Evolutionary conservation across 2,888 invertebrate genomes (phyloP), one percentile per base, ranked within the genome.

Genomic region (Troides oblongomaculatus): DNA sequence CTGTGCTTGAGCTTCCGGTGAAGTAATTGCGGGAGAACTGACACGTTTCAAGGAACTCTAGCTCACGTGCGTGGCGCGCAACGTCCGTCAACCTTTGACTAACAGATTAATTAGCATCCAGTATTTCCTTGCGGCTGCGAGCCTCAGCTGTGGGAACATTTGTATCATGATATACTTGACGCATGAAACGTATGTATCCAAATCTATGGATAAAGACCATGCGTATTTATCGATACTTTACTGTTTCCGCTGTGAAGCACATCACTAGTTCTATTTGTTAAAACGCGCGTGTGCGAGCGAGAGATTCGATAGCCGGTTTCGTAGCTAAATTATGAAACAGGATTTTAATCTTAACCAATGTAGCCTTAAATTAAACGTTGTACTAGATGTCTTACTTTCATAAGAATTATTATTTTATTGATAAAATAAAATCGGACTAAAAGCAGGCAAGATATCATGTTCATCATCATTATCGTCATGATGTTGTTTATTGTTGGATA

Each of bases 321-420:
- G 14, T 0, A 53, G 39, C n/a, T 17, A 53, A 14, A 14, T 12
- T 53, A 53, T 53, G n/a, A 53, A 53, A 53, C n/a, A 39, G 10
- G 53, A 23, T 60, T 57, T 57, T 30, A 46, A 69, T 67, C 69
- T 71, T 60, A 50, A 43, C 5, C 12, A 59, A 58, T 59, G 21
- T 36, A 59, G 6, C 10, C 66, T 60, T 69, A 69, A 56, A 64
- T 64, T 25, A 39, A 30, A 69, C 43, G 61, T 69, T 69, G 64
- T 69, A 69, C 66, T 65, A 61, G 60, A 65, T 59, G 59, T 65
- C 65, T 65, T 64, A 64, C 17, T 23, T 53, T 53, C 61, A 7
- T 46, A 66, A 66, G 50, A 59, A 30, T 66, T 64, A 64, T 36
- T 23, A 46, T 36, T 63, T 14, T 5, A 60, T 39, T 18, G 50